Evolutionary conservation across 2,113 vertebrate genomes (phyloP).

Genomic region (Psilopogon haemacephalus): DNA sequence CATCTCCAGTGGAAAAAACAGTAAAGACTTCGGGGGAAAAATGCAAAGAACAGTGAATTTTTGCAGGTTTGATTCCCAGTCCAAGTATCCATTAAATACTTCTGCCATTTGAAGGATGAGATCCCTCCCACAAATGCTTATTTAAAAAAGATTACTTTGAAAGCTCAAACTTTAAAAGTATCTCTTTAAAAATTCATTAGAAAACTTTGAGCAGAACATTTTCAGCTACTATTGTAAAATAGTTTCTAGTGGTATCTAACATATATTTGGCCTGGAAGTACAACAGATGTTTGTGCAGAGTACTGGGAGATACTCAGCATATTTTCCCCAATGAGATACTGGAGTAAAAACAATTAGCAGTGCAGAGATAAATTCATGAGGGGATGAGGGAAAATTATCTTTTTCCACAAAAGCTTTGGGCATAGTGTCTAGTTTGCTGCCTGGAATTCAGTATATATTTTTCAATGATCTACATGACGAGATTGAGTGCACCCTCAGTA

Average conservation of each 20-base stretch:
- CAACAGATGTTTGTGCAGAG: neutral
- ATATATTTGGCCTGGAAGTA: neutral
- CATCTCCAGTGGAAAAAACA: neutral
- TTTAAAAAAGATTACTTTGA: neutral
- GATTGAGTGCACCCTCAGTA: too few relatives aligned
- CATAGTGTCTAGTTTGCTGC: neutral
- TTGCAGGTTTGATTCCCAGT: neutral
- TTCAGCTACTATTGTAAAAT: neutral
- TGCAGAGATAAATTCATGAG: neutral
- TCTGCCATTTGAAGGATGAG: neutral
- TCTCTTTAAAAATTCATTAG: neutral
- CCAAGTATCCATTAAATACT: neutral
- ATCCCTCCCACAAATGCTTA: neutral
- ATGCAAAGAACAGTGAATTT: neutral
- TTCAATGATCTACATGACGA: too few relatives aligned
- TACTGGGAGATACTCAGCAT: neutral
- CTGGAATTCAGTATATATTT: accelerated
- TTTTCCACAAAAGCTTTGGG: neutral
- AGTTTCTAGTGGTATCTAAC: neutral
- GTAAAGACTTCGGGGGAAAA: neutral
- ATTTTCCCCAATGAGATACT: neutral
- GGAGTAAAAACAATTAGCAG: neutral
- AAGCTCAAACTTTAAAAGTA: neutral
- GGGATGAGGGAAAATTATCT: neutral
- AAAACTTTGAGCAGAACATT: neutral